These are phyloP conservation scores for Eurytoma californica DNA, from an alignment of 2,888 invertebrate species.

Conservation along the genomic window DNA sequence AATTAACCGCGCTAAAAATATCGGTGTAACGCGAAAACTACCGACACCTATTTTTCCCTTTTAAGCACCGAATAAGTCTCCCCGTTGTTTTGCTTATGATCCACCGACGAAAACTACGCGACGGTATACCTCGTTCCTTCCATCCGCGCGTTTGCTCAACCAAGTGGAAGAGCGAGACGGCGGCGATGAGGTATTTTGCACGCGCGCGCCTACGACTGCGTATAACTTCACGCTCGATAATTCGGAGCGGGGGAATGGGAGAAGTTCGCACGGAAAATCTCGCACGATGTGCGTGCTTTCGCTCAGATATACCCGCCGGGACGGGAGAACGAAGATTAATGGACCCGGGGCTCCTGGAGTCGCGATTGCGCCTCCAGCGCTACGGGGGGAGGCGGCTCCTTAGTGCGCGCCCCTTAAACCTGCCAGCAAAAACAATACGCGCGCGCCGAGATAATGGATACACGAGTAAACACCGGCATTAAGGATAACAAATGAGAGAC, in stretches of 20 bases:
- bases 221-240: conserved; percentile 38
- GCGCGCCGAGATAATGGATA: too few relatives aligned
- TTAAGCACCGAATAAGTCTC: too few relatives aligned
- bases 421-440: too few relatives aligned
- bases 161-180: conserved; percentile 20
- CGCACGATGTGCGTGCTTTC: neutral
- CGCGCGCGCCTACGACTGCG: neutral
- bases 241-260: neutral
- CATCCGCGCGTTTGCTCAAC: conserved; percentile 20
- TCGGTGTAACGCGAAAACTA: too few relatives aligned
- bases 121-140: neutral
- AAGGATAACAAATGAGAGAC: too few relatives aligned
- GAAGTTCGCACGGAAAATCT: conserved; percentile 28
- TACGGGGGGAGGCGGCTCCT: too few relatives aligned
- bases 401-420: too few relatives aligned
- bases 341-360: conserved; percentile 13
- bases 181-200: conserved; percentile 9
- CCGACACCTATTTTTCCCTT: too few relatives aligned
- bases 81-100: neutral
- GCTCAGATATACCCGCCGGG: neutral
- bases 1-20: too few relatives aligned
- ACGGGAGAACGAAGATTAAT: conserved; percentile 45
- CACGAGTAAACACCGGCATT: too few relatives aligned
- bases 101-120: neutral
- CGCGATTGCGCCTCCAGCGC: neutral